These are phyloP conservation scores for Dasypogon diadema DNA, from an alignment of 2,888 invertebrate genomes.

Conservation along the genomic window DNA sequence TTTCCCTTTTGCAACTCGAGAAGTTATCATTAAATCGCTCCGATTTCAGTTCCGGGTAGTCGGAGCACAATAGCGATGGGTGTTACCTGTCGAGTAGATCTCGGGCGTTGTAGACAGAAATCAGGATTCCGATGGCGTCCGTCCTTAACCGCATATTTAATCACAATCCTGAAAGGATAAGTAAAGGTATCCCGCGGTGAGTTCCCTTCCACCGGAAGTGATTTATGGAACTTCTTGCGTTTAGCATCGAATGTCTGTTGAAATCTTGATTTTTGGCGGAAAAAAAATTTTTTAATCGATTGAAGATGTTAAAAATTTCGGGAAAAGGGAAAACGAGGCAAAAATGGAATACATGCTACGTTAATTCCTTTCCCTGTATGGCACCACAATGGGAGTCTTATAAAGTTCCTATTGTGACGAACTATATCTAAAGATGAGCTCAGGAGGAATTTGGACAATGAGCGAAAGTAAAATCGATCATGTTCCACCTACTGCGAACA, in stretches of 20 bases:
- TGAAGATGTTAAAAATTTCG: not conserved
- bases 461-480: slow-evolving; percentile 44
- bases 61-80: slow-evolving; percentile 23
- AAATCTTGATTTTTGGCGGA: slow-evolving; percentile 25
- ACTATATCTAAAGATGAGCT: slow-evolving; percentile 1
- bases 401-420: slow-evolving; percentile 12
- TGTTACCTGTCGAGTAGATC: slow-evolving; percentile 30
- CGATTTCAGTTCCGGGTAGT: slow-evolving; percentile 54
- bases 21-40: slow-evolving; percentile 46
- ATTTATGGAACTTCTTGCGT: slow-evolving; percentile 26
- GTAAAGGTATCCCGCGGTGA: slow-evolving; percentile 18
- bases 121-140: slow-evolving; percentile 12
- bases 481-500: slow-evolving; percentile 42
- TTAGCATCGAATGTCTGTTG: slow-evolving; percentile 15
- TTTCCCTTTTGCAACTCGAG: slow-evolving; percentile 41
- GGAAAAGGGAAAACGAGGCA: too few relatives aligned
- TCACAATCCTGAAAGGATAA: slow-evolving; percentile 24
- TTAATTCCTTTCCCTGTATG: not conserved
- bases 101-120: slow-evolving; percentile 1
- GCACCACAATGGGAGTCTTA: slow-evolving; percentile 11
- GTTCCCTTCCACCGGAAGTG: slow-evolving; percentile 35
- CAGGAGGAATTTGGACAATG: not conserved
- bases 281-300: slow-evolving; percentile 13
- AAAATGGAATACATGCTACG: too few relatives aligned
- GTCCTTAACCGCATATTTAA: slow-evolving; percentile 44